Evolutionary conservation across 2,113 vertebrate species (phyloP), one percentile per base, ranked within the genome.

Genomic region (Porphyrio hochstetteri): DNA sequence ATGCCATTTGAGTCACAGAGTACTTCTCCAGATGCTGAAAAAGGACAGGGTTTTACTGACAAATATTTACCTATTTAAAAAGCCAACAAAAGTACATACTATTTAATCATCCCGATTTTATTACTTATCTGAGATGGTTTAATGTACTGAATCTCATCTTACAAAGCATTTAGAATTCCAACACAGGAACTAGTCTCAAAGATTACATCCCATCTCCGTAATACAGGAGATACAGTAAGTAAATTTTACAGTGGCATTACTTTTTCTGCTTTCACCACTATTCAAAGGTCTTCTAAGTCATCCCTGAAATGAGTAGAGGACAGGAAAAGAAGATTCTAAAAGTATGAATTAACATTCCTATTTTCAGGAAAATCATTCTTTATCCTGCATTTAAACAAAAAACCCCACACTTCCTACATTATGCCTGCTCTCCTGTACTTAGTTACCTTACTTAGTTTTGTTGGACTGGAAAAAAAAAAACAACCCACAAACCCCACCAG

Each of bases 21-120:
- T 92, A 96, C 94, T 96, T 96, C 72, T 95, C 63, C 53, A 86
- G 79, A 84, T 94, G 71, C 50, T 96, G 90, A 67, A 90, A 96
- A 96, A 93, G 48, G 59, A 38, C n/a, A 82, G 70, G 90, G 13
- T 92, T 89, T 87, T 96, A 97, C 82, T 91, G 63, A 95, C 28
- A 96, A 93, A 91, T 94, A 93, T 94, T 91, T 97, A 74, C 31
- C 68, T 92, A 42, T 95, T 96, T 94, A 77, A 96, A 96, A 89
- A 78, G 36, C 33, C 65, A 81, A 71, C 33, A 87, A 91, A 87
- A 81, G 56, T 88, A 77, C 68, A 83, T 38, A 57, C 46, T 55
- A 57, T 61, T 89, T 92, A 92, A 81, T 95, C 69, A 96, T 86
- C 72, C 81, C 56, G n/a, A 16, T 75, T 95, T 92, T 86, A 55